Evolutionary conservation across 2,113 vertebrate species (phyloP).

Genomic region (Mastomys natalensis): DNA sequence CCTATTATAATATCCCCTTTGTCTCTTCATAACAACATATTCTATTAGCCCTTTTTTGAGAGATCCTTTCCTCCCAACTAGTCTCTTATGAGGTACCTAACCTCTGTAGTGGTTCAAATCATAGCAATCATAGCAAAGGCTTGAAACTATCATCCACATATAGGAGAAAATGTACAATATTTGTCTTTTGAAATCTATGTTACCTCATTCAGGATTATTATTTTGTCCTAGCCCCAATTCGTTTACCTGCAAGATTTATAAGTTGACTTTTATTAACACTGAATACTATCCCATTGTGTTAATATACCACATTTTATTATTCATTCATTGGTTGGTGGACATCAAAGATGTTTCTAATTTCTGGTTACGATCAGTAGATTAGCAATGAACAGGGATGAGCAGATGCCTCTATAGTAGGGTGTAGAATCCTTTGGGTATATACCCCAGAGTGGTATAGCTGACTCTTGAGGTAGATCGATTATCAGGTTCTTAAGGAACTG

Average conservation of each 20-base stretch:
- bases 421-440: neutral
- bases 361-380: neutral
- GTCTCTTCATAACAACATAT: neutral
- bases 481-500: neutral
- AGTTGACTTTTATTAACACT: neutral
- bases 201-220: neutral
- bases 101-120: neutral
- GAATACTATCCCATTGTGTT: neutral
- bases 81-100: neutral
- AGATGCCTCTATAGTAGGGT: neutral
- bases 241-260: neutral
- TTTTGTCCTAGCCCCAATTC: neutral
- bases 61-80: neutral
- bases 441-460: no score
- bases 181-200: neutral
- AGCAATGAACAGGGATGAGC: no score
- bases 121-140: neutral
- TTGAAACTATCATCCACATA: neutral
- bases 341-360: neutral
- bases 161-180: neutral
- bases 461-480: neutral
- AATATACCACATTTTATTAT: neutral
- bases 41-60: neutral
- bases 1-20: neutral
- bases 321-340: neutral